Percentiles rank a stretch among this genome's conserved stretches.
Conservation (phyloP, 2,888 invertebrate species). For the Tuta absoluta region DNA sequence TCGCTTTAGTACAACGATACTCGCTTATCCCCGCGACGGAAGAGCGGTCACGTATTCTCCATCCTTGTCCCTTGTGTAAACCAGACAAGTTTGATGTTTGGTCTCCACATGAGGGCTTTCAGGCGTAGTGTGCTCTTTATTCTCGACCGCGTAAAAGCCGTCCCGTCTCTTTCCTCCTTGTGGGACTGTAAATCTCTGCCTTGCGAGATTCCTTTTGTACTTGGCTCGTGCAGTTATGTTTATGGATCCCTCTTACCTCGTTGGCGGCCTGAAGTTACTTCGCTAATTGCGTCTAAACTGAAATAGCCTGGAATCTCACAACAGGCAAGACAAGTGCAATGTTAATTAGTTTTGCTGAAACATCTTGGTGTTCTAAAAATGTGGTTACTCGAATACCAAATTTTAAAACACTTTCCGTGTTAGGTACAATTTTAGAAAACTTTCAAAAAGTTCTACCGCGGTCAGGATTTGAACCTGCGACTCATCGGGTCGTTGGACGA, state of each 20-base stretch:
- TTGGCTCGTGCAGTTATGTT: conserved; percentile 33
- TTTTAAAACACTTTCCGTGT: too few relatives aligned
- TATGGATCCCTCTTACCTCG: conserved; percentile 42
- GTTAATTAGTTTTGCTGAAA: conserved; percentile 39
- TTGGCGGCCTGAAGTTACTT: conserved; percentile 47
- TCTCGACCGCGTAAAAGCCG: conserved; percentile 37
- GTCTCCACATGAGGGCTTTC: conserved; percentile 39
- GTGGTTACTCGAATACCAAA: background rate
- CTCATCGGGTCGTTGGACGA: too few relatives aligned
- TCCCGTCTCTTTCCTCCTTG: conserved; percentile 41
- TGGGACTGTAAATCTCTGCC: conserved; percentile 47
- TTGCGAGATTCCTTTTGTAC: conserved; percentile 41
- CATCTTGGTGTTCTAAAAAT: background rate
- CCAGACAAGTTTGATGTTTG: conserved; percentile 40
- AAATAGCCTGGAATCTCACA: conserved; percentile 69
- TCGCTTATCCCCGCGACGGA: conserved; percentile 57
- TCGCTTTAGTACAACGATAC: conserved; percentile 45
- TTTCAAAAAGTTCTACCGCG: too few relatives aligned
- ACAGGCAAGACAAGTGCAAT: conserved; percentile 51
- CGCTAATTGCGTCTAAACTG: conserved; percentile 61
- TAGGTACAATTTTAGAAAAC: too few relatives aligned
- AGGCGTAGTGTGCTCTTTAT: conserved; percentile 42
- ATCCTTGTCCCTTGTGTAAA: conserved; percentile 51
- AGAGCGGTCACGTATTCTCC: conserved; percentile 57
- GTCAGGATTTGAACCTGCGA: too few relatives aligned